Base-by-base conservation (phyloP, 2,797 vertebrate genomes). In the Xiphophorus birchmanni region DNA sequence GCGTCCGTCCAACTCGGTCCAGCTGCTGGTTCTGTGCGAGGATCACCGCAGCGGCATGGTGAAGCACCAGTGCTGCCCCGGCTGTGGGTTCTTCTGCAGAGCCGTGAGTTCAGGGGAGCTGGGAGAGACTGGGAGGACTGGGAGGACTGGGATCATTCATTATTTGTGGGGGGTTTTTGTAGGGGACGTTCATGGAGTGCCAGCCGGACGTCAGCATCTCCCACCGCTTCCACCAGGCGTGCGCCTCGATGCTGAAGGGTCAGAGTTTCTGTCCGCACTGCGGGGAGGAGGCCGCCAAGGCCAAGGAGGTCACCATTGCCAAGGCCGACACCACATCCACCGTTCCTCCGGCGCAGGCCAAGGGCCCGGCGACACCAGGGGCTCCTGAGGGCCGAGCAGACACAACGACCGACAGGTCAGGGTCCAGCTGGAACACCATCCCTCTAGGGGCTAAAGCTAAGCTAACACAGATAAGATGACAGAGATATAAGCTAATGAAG, bases 141-240 rank as follows among this genome's bases (percentile, higher is more conserved):
- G 45, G 1, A 1, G 13, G 13, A 47, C 45, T 47, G 45, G 45
- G 45, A 3, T 45, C 3, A 45, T 45, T 45, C 12, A 45, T 45
- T 45, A 45, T 45, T 45, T 3, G 12, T 45, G 37, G 40, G 40
- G 40, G 40, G 1, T 17, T 50, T 48, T 18, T 23, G 11, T 77
- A 99, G 99, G 99, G 99, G 29, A 98, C 97, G 63, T 99, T 99
- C 92, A 97, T 99, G 97, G 99, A 99, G 90, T 99, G 98, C 93
- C 99, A 99, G 89, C 98, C 98, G 0, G 99, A 99, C 86, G 91
- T 97, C 93, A 97, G 94, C 94, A 96, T 99, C 94, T 99, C 99
- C 2, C 99, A 99, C 90, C 97, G 98, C 18, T 99, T 99, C 92
- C 99, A 99, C 90, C 95, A 92, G 42, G 95, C 90, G 69, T 99